Evolutionary conservation across 2,113 vertebrate species (phyloP).

Genomic region (Malurus elegans): DNA sequence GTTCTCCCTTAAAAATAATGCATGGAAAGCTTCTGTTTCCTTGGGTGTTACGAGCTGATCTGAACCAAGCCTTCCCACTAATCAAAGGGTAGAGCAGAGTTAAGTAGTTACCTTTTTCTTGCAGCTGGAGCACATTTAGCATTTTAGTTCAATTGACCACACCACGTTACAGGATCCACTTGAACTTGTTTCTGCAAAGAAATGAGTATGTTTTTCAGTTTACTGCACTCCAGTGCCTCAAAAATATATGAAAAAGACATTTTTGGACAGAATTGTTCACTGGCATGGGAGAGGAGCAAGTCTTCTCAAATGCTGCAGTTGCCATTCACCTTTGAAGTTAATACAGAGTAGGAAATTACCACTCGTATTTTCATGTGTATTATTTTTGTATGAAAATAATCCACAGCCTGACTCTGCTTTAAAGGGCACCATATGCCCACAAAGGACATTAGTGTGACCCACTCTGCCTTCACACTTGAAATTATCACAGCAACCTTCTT

Average conservation of each 20-base stretch:
- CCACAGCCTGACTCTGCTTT: not conserved
- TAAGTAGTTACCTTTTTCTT: not conserved
- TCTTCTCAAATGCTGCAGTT: not conserved
- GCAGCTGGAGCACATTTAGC: not conserved
- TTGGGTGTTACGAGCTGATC: not conserved
- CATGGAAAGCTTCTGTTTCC: not conserved
- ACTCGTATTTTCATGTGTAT: not conserved
- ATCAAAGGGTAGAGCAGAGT: not conserved
- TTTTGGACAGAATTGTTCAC: not conserved
- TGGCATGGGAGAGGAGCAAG: not conserved
- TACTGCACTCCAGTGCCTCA: not conserved
- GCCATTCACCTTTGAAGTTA: not conserved
- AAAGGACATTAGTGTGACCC: not conserved
- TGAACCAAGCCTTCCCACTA: not conserved
- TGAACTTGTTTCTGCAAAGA: not conserved
- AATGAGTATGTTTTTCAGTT: not conserved
- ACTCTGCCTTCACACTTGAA: not conserved
- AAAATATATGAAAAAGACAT: not conserved
- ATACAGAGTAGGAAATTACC: not conserved
- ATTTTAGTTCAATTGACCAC: not conserved
- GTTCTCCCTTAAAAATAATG: not conserved
- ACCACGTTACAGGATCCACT: not conserved
- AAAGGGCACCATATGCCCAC: not conserved
- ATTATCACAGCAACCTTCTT: not conserved
- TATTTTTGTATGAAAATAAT: not conserved